Evolutionary conservation across 2,888 invertebrate species (phyloP), one percentile per base, ranked within the genome.

Genomic region (Apotomis turbidana): DNA sequence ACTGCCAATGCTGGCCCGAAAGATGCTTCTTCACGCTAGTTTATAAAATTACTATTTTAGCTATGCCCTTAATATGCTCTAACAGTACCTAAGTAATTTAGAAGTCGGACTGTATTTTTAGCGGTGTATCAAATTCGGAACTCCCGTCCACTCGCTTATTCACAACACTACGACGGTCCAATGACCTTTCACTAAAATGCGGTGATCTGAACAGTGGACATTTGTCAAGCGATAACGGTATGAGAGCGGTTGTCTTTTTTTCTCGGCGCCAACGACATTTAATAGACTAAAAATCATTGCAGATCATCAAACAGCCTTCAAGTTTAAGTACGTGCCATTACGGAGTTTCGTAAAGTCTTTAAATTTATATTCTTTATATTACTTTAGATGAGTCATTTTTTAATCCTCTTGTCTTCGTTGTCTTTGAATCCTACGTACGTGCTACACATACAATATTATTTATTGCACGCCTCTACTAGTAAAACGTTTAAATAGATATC

Each of bases 151-250:
- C 9, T 3, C 9, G 9, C 10, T 9, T 49, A 49, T 8, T 49
- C 49, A 49, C 49, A 9, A 12, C 49, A 49, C 49, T 6, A 12
- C 51, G 36, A 12, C 51, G 36, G 66, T 46, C 57, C 55, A 66
- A 57, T 66, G 46, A 66, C 66, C 66, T 66, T 55, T 58, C 27
- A 57, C 46, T 44, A 9, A 57, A 57, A 46, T 55, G 55, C 46
- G 46, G 9, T 57, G 55, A 66, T 44, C 44, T 46, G 44, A 57
- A 54, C 44, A 55, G 44, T 57, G 66, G 57, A 66, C 66, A 66
- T 46, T 41, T 66, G 66, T 27, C 27, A n/a, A 46, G 46, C 66
- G 60, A 13, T 61, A 61, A 69, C 69, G 66, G 66, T 57, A 46
- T 10, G 44, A 15, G 12, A 66, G 27, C 55, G 27, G 9, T 66